phyloP scores from a whole-genome alignment of 2,888 invertebrate species.

The Diaprepes abbreviatus region DNA sequence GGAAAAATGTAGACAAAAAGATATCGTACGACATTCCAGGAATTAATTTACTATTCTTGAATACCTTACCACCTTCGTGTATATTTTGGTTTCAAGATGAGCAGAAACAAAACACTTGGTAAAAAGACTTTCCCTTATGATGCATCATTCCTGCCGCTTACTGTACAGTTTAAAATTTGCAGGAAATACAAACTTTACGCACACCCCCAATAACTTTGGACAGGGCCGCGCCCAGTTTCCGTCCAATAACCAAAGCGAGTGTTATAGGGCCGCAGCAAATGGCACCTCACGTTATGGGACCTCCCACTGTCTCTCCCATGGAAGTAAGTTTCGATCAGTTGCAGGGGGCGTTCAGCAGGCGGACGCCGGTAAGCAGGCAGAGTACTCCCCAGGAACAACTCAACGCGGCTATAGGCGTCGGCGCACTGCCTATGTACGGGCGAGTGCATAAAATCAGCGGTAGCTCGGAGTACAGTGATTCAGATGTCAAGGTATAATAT shows the following conservation, averaged over 20 bases:
- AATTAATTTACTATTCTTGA: no score
- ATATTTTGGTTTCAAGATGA: no score
- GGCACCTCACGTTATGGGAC: background rate
- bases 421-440: constrained; percentile 1
- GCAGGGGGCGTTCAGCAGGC: constrained; percentile 34
- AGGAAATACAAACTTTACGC: constrained; percentile 4
- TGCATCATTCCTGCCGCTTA: no score
- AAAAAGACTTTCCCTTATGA: no score
- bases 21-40: no score
- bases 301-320: constrained; percentile 48
- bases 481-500: constrained; percentile 48
- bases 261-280: background rate
- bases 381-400: constrained; percentile 61
- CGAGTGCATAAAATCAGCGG: constrained; percentile 53
- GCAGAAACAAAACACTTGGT: no score
- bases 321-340: constrained; percentile 50
- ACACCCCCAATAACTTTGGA: constrained; percentile 43
- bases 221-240: constrained; percentile 44
- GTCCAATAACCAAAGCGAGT: constrained; percentile 49
- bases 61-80: no score
- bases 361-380: constrained; percentile 53
- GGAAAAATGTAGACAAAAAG: no score
- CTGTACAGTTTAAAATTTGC: no score
- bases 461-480: constrained; percentile 58
- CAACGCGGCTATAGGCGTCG: constrained; percentile 29